phyloP scores from a whole-genome alignment of 2,113 vertebrate genomes.

The Ivindomyrus marchei region DNA sequence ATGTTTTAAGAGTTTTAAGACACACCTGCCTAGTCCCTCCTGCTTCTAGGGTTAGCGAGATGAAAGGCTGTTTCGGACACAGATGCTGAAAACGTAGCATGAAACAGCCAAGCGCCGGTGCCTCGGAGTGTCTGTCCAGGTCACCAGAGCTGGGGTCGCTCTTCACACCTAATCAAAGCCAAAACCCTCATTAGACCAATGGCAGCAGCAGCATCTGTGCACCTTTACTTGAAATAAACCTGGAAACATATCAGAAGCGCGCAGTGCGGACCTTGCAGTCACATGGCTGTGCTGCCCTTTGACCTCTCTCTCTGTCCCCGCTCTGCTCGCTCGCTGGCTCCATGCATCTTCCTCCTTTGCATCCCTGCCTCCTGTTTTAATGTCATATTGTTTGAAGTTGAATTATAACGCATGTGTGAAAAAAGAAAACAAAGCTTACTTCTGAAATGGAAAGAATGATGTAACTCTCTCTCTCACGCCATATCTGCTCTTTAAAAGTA shows the following conservation, averaged over 20 bases:
- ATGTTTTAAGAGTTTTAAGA: background rate
- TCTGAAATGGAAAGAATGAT: slow-evolving; percentile 38
- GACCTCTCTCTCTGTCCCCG: slow-evolving; percentile 25
- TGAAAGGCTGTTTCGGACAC: background rate
- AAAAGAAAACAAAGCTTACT: slow-evolving; percentile 43
- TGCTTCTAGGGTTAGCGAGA: background rate
- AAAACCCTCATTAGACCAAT: slow-evolving; percentile 25
- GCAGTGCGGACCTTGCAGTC: slow-evolving; percentile 32
- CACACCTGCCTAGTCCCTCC: background rate
- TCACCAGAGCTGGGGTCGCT: background rate
- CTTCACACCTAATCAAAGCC: background rate
- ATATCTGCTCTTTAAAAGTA: slow-evolving; percentile 13
- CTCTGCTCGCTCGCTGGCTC: slow-evolving; percentile 36
- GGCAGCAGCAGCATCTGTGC: slow-evolving; percentile 35
- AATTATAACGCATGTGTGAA: slow-evolving; percentile 59
- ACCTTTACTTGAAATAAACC: slow-evolving; percentile 51
- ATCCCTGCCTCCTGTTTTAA: slow-evolving; percentile 58
- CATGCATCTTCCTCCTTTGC: slow-evolving; percentile 58
- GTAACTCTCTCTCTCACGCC: slow-evolving; percentile 48
- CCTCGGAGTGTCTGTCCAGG: background rate
- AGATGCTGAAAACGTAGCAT: background rate
- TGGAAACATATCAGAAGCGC: slow-evolving; percentile 53
- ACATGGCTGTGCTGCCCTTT: slow-evolving; percentile 21
- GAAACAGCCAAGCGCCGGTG: background rate
- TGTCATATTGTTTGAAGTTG: slow-evolving; percentile 53